phyloP scores from a whole-genome alignment of 2,113 vertebrate genomes.

The Lagopus muta region DNA sequence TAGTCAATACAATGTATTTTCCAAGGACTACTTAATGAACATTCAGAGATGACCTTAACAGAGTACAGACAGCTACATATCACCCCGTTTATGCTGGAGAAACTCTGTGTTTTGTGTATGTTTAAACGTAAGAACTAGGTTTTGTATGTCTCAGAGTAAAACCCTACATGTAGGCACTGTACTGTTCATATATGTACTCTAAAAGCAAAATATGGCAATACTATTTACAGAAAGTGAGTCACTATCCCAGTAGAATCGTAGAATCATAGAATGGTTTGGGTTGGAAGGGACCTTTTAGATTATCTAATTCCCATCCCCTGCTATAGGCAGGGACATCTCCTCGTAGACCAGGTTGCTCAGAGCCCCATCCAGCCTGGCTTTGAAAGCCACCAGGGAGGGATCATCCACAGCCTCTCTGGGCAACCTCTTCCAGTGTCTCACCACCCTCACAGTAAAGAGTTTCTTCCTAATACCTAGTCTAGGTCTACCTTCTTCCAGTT shows the following conservation, averaged over 20 bases:
- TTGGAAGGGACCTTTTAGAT: no score
- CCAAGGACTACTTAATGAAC: neutral
- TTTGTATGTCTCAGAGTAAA: neutral
- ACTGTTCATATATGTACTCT: neutral
- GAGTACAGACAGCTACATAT: neutral
- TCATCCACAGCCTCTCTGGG: no score
- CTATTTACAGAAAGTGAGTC: neutral
- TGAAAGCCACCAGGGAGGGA: no score
- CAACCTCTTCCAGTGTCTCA: no score
- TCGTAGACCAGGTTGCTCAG: no score
- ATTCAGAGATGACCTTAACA: neutral
- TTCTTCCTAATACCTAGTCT: no score
- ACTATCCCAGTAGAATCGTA: neutral
- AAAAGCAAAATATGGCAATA: neutral
- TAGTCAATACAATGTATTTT: neutral
- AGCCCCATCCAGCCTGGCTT: no score
- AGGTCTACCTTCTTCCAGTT: no score
- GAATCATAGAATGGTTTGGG: no score
- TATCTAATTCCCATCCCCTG: no score
- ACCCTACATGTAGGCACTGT: neutral
- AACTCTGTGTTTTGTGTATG: neutral
- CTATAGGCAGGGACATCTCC: no score
- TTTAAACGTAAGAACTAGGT: neutral
- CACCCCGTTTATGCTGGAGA: neutral
- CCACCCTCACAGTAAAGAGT: no score